phyloP scores from a whole-genome alignment of 2,797 vertebrate species.

The Leptoclinus maculatus region DNA sequence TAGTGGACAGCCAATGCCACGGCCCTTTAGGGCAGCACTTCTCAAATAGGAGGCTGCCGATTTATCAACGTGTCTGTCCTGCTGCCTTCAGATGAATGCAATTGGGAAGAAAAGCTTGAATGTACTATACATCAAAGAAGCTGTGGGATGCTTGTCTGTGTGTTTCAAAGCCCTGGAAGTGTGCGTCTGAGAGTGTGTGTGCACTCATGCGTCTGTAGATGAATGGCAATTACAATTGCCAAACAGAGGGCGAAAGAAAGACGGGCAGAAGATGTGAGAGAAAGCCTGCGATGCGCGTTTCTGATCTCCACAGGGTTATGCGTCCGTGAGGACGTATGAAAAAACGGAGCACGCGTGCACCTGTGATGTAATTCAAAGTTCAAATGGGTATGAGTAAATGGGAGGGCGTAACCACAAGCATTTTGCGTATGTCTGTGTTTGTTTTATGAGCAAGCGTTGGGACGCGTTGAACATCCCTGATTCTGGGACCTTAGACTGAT shows the following conservation, averaged over 20 bases:
- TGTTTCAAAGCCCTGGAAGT: constrained; percentile 28
- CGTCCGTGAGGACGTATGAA: constrained; percentile 18
- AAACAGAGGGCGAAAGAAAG: constrained; percentile 10
- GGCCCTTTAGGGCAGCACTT: background rate
- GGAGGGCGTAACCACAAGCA: constrained; percentile 6
- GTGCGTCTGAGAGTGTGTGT: constrained; percentile 25
- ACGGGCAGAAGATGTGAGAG: constrained; percentile 18
- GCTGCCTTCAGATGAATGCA: constrained; percentile 9
- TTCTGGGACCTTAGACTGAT: constrained; percentile 26
- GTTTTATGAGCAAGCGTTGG: constrained; percentile 20
- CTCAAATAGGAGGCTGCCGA: constrained; percentile 19
- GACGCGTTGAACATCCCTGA: constrained; percentile 10
- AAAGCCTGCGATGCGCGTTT: constrained; percentile 7
- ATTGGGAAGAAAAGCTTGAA: background rate
- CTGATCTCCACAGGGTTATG: constrained; percentile 35
- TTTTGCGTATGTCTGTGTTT: constrained; percentile 11
- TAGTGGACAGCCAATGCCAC: background rate
- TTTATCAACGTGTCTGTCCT: background rate
- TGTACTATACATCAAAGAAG: constrained; percentile 16
- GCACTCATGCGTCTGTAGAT: constrained; percentile 26
- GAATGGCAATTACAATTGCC: constrained; percentile 11
- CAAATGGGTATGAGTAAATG: constrained; percentile 38
- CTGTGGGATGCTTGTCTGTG: constrained; percentile 20
- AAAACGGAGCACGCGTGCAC: background rate
- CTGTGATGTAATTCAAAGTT: constrained; percentile 48